Evolutionary conservation across 2,888 invertebrate genomes (phyloP).

Genomic region (Himalopsyche kuldschensis): DNA sequence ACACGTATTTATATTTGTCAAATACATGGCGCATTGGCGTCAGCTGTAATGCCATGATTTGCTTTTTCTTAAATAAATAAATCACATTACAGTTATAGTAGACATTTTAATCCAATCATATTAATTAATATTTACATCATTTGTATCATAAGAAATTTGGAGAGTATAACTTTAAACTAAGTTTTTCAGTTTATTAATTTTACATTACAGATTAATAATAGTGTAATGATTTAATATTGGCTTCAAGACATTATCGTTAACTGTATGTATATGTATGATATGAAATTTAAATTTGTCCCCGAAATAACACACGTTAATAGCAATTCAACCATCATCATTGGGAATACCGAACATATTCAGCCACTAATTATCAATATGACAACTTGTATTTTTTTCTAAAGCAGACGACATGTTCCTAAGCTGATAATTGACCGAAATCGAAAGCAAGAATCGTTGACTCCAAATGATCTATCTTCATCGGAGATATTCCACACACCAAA

Average conservation of each 20-base stretch:
- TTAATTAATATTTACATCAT: no score
- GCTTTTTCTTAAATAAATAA: no score
- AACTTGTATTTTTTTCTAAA: slow-evolving; percentile 2
- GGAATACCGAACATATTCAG: background rate
- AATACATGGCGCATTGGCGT: no score
- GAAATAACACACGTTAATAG: background rate
- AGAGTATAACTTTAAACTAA: no score
- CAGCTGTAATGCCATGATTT: no score
- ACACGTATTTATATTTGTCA: no score
- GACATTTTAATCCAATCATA: no score
- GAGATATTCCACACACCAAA: slow-evolving; percentile 52
- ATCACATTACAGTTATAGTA: no score
- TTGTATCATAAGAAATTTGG: no score
- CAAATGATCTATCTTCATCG: slow-evolving; percentile 45
- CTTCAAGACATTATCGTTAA: background rate
- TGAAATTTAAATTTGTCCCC: background rate
- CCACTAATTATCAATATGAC: background rate
- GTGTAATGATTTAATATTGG: no score
- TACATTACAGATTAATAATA: no score
- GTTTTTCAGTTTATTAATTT: no score
- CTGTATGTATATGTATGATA: background rate
- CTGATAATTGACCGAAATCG: slow-evolving; percentile 32
- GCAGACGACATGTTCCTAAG: slow-evolving; percentile 35
- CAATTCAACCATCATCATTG: background rate
- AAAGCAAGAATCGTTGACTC: background rate